These are phyloP conservation scores for Nyctibius grandis DNA, from an alignment of 2,797 vertebrate species.

Conservation along the genomic window DNA sequence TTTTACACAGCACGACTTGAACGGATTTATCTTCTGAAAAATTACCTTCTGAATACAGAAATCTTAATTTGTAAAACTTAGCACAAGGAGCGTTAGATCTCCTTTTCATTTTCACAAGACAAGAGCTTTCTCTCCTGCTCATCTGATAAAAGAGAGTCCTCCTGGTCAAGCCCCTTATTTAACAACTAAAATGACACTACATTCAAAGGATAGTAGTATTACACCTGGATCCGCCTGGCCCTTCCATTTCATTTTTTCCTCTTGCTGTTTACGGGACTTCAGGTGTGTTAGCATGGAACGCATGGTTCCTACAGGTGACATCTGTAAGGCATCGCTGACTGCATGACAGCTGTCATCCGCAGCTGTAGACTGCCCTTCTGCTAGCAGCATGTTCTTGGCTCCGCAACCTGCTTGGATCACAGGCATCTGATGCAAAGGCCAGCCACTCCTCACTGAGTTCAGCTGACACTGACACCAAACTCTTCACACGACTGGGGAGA, in stretches of 20 bases:
- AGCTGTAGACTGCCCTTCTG: slow-evolving; percentile 63
- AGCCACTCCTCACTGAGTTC: slow-evolving; percentile 57
- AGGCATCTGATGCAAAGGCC: slow-evolving; percentile 66
- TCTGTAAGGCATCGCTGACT: slow-evolving; percentile 30
- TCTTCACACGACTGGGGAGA: slow-evolving; percentile 39
- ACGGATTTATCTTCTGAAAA: slow-evolving; percentile 63
- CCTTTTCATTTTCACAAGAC: slow-evolving; percentile 10
- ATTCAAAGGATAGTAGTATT: not conserved
- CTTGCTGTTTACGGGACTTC: slow-evolving; percentile 4
- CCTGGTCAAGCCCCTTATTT: slow-evolving; percentile 26
- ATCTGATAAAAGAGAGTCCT: not conserved
- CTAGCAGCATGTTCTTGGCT: slow-evolving; percentile 67
- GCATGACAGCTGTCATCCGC: slow-evolving; percentile 49
- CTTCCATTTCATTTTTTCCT: slow-evolving; percentile 12
- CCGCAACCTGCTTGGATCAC: slow-evolving; percentile 62
- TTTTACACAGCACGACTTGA: slow-evolving; percentile 59
- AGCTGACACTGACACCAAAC: slow-evolving; percentile 8
- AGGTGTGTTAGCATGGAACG: slow-evolving; percentile 29
- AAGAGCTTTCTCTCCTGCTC: slow-evolving; percentile 35
- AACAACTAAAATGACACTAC: slow-evolving; percentile 46
- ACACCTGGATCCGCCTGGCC: not conserved
- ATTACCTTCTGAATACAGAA: slow-evolving; percentile 47
- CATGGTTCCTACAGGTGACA: slow-evolving; percentile 43
- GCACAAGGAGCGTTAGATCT: slow-evolving; percentile 2
- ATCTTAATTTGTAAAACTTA: slow-evolving; percentile 28